phyloP scores from a whole-genome alignment of 2,888 invertebrate genomes.

The Drosophila glabriapex region DNA sequence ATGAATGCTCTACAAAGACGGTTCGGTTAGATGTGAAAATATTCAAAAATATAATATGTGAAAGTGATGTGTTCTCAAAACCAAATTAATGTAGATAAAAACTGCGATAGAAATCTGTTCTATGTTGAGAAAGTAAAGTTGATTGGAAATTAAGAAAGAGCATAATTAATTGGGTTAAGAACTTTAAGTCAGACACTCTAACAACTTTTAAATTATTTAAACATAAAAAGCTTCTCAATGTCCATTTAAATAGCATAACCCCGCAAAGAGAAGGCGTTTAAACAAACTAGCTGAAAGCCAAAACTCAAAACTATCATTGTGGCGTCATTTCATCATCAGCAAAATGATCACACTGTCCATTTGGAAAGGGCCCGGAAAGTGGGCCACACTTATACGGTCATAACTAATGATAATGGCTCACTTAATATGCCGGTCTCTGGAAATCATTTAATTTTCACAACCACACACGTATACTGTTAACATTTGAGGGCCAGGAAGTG shows the following conservation, averaged over 20 bases:
- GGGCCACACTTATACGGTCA: constrained; percentile 40
- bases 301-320: constrained; percentile 15
- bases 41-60: neutral
- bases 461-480: constrained; percentile 25
- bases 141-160: neutral
- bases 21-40: neutral
- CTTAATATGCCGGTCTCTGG: constrained; percentile 55
- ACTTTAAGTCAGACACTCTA: neutral
- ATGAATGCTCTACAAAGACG: neutral
- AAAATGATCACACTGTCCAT: constrained; percentile 21
- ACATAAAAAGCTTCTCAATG: neutral
- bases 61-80: neutral
- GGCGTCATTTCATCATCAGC: constrained; percentile 51
- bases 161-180: neutral
- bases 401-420: constrained; percentile 69
- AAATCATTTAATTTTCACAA: constrained; percentile 53
- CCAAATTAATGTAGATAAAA: neutral
- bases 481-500: constrained; percentile 34
- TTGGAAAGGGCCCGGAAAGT: constrained; percentile 17
- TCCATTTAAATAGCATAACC: neutral
- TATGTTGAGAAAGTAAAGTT: neutral
- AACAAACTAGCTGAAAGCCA: constrained; percentile 1
- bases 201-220: neutral
- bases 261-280: neutral
- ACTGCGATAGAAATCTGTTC: neutral